These are phyloP conservation scores for Altica lythri DNA, from an alignment of 2,888 invertebrate species.

Conservation along the genomic window DNA sequence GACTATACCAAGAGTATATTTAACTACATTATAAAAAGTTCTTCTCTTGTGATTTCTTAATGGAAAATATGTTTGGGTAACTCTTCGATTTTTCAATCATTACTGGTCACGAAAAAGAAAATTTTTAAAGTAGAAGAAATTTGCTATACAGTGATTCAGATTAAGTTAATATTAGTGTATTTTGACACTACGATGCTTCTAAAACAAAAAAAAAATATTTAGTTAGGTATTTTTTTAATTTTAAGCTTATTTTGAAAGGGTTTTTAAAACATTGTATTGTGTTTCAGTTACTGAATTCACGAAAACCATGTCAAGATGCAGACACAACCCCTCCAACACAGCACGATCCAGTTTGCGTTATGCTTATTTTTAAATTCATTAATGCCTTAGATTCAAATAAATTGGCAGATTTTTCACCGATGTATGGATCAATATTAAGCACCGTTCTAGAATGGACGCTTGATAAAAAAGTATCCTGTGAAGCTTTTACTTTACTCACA, in stretches of 20 bases:
- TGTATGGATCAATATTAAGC: constrained; percentile 56
- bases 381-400: constrained; percentile 57
- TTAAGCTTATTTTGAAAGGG: constrained; percentile 26
- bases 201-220: not conserved
- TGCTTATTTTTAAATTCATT: constrained; percentile 60
- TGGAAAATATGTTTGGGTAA: no score
- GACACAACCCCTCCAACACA: constrained; percentile 26
- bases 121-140: no score
- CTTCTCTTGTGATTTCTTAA: no score
- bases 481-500: constrained; percentile 56
- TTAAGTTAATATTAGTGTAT: no score
- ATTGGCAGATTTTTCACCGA: constrained; percentile 51
- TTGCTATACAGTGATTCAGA: no score
- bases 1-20: no score
- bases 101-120: not conserved
- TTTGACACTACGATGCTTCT: no score
- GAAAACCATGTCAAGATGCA: constrained; percentile 18
- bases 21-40: no score
- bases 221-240: constrained; percentile 9
- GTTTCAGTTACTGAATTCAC: constrained; percentile 44
- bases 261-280: no score
- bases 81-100: not conserved
- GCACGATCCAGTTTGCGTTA: constrained; percentile 57
- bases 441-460: constrained; percentile 60
- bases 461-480: constrained; percentile 53